Evolutionary conservation across 2,888 invertebrate genomes (phyloP).

Genomic region (Melieria omissa): DNA sequence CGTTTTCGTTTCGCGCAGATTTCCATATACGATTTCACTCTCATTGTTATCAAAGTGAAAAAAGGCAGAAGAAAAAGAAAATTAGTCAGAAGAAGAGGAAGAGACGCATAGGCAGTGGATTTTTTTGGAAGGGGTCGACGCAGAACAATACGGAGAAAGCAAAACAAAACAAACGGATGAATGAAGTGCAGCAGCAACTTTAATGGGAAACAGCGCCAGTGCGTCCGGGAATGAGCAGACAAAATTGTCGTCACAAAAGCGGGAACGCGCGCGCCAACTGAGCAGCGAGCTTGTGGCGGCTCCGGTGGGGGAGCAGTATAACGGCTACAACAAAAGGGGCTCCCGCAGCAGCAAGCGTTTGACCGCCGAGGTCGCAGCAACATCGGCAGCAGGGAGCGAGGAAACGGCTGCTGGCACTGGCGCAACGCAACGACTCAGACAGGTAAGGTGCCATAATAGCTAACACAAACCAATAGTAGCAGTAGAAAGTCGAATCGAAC

Average conservation of each 20-base stretch:
- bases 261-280: background rate
- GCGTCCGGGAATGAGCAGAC: conserved; percentile 45
- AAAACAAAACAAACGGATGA: conserved; percentile 37
- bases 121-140: too few relatives aligned
- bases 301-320: too few relatives aligned
- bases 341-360: conserved; percentile 20
- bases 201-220: conserved; percentile 52
- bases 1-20: background rate
- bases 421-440: conserved; percentile 43
- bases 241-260: conserved; percentile 12
- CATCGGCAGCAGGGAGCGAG: conserved; percentile 36
- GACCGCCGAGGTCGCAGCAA: conserved; percentile 23
- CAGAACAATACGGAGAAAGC: conserved; percentile 33
- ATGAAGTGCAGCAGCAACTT: conserved; percentile 37
- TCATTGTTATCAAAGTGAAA: conserved; percentile 24
- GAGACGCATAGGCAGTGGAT: conserved; percentile 15
- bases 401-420: conserved; percentile 38
- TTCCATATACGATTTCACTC: background rate
- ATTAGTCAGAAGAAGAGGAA: conserved; percentile 14
- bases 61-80: conserved; percentile 17
- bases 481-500: background rate
- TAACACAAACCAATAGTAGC: background rate
- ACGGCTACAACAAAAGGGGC: background rate
- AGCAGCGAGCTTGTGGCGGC: background rate
- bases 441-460: conserved; percentile 46